Conservation (phyloP, 2,113 vertebrate genomes). For the Gobio gobio region DNA sequence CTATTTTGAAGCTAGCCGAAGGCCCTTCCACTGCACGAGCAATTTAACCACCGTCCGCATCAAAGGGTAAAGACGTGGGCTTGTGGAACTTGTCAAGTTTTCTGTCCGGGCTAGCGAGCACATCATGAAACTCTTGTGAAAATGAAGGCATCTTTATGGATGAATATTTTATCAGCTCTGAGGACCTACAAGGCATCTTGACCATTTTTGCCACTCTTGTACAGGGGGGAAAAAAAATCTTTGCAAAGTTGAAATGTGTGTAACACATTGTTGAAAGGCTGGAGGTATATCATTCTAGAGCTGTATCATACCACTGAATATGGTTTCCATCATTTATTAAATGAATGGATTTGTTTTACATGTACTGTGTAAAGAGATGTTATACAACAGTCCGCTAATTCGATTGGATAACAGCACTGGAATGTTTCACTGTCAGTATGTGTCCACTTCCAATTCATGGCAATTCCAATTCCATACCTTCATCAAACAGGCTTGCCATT, state of each 20-base stretch:
- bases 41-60: slow-evolving; percentile 37
- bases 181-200: slow-evolving; percentile 58
- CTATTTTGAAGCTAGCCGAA: slow-evolving; percentile 67
- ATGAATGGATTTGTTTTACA: neutral
- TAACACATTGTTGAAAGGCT: slow-evolving; percentile 42
- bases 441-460: neutral
- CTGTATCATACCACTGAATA: neutral
- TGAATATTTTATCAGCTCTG: slow-evolving; percentile 69
- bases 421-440: neutral
- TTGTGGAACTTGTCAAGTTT: slow-evolving; percentile 20
- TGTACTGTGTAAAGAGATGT: neutral
- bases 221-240: slow-evolving; percentile 8
- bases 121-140: slow-evolving; percentile 57
- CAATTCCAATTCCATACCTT: too few relatives aligned
- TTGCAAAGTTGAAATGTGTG: slow-evolving; percentile 37
- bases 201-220: slow-evolving; percentile 57
- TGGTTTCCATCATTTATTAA: neutral
- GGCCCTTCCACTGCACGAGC: slow-evolving; percentile 54
- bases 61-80: slow-evolving; percentile 25
- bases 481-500: too few relatives aligned
- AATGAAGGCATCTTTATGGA: slow-evolving; percentile 58
- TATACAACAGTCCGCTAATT: neutral
- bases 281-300: neutral
- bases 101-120: slow-evolving; percentile 56
- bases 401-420: neutral